Evolutionary conservation across 1,140 invertebrate species (phyloP).

Genomic region (Zaprionus kolodkinae): DNA sequence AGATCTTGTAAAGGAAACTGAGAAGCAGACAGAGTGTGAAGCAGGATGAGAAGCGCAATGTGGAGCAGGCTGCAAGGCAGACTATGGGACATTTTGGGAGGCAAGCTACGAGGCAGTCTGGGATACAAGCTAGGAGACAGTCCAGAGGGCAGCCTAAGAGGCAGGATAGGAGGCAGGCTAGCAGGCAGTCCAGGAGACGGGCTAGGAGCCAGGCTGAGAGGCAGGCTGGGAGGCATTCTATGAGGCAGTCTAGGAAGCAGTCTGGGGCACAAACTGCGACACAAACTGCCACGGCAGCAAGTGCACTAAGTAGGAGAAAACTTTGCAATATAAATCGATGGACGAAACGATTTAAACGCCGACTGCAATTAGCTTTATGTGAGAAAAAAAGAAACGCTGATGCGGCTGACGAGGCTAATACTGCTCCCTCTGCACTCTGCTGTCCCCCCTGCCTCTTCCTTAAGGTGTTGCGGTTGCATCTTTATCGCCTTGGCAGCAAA

Average conservation of each 20-base stretch:
- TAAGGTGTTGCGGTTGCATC: conserved; percentile 16
- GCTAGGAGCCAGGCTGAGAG: background rate
- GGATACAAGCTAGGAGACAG: no score
- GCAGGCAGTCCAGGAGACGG: background rate
- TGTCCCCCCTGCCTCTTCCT: no score
- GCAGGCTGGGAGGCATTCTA: background rate
- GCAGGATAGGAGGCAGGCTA: background rate
- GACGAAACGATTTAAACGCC: conserved; percentile 54
- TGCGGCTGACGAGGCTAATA: background rate
- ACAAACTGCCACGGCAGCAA: background rate
- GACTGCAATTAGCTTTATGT: conserved; percentile 52
- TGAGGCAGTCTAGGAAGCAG: no score
- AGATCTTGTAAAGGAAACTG: conserved; percentile 40
- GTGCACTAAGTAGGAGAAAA: conserved; percentile 18
- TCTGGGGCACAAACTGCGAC: no score
- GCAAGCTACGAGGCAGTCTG: no score
- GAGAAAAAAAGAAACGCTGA: background rate
- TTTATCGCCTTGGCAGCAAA: conserved; percentile 4
- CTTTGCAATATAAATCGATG: conserved; percentile 69
- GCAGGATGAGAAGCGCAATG: background rate
- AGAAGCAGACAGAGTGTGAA: background rate
- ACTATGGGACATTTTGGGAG: no score
- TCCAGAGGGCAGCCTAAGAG: no score
- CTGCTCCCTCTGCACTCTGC: no score
- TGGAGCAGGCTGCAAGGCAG: background rate